Evolutionary conservation across 92 coral and sea anemone species (phyloP).

Genomic region (Epizoanthus fatuus): DNA sequence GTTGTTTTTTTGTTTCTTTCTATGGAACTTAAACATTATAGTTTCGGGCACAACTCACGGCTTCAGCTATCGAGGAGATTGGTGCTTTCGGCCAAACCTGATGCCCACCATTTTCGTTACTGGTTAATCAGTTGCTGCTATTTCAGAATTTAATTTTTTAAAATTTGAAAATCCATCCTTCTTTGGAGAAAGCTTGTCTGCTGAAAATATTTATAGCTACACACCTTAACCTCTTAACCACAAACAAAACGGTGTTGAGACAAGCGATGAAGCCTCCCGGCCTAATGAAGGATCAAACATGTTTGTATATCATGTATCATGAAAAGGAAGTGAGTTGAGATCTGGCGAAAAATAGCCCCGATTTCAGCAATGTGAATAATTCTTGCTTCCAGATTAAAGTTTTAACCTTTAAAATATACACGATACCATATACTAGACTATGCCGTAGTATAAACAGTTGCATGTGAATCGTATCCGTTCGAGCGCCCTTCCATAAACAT

Average conservation of each 20-base stretch:
- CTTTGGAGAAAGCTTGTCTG: not conserved
- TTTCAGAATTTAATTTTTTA: too few relatives aligned
- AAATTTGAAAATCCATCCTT: not conserved
- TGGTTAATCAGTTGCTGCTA: too few relatives aligned
- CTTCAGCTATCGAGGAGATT: too few relatives aligned
- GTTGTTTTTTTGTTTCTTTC: too few relatives aligned
- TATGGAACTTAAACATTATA: too few relatives aligned
- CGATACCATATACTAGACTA: not conserved
- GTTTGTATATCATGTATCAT: not conserved
- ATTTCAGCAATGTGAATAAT: not conserved
- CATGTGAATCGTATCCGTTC: not conserved
- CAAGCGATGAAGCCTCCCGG: not conserved
- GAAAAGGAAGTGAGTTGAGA: not conserved
- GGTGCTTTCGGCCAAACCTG: too few relatives aligned
- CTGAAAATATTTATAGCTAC: too few relatives aligned
- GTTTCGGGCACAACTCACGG: too few relatives aligned
- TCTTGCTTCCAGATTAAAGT: not conserved
- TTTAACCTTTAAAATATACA: not conserved
- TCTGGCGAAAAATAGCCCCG: not conserved
- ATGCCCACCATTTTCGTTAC: too few relatives aligned
- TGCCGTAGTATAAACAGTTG: not conserved
- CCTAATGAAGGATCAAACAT: not conserved
- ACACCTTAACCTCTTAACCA: not conserved
- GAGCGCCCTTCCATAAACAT: not conserved
- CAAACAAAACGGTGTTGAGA: not conserved